Percentiles rank a stretch among this genome's conserved stretches.
These are phyloP conservation scores for Lamproptera curius DNA, from an alignment of 2,888 invertebrate species.

Conservation along the genomic window DNA sequence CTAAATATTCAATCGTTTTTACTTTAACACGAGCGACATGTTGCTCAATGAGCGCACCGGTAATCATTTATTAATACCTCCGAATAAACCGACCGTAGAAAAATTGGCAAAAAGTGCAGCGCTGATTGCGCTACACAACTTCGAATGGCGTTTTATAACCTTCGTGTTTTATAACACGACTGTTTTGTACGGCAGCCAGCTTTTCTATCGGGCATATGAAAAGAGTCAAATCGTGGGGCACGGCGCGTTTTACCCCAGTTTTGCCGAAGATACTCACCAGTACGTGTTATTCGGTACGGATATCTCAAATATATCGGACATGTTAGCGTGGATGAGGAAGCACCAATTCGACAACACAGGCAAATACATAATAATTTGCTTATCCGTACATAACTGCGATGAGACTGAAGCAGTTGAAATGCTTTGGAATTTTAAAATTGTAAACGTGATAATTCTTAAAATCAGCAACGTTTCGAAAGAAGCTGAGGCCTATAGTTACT, in stretches of 20 bases:
- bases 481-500: slow-evolving; percentile 46
- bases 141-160: slow-evolving; percentile 49
- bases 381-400: slow-evolving; percentile 44
- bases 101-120: slow-evolving; percentile 46
- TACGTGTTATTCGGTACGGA: slow-evolving; percentile 47
- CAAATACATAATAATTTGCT: slow-evolving; percentile 52
- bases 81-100: slow-evolving; percentile 19
- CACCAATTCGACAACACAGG: slow-evolving; percentile 52
- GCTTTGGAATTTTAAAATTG: slow-evolving; percentile 51
- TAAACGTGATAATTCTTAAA: slow-evolving; percentile 51
- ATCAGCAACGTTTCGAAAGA: slow-evolving; percentile 16
- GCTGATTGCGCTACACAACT: slow-evolving; percentile 48
- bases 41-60: slow-evolving; percentile 16
- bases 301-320: slow-evolving; percentile 34
- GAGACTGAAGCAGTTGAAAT: slow-evolving; percentile 40
- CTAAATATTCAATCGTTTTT: slow-evolving; percentile 19
- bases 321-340: slow-evolving; percentile 40
- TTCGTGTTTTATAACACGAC: slow-evolving; percentile 51
- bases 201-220: slow-evolving; percentile 43
- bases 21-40: slow-evolving; percentile 23
- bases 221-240: slow-evolving; percentile 43
- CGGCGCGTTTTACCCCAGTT: slow-evolving; percentile 33
- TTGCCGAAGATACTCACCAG: slow-evolving; percentile 37
- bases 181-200: slow-evolving; percentile 38
- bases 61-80: slow-evolving; percentile 12